Conservation (phyloP, 2,888 invertebrate genomes). For the Unio pictorum region DNA sequence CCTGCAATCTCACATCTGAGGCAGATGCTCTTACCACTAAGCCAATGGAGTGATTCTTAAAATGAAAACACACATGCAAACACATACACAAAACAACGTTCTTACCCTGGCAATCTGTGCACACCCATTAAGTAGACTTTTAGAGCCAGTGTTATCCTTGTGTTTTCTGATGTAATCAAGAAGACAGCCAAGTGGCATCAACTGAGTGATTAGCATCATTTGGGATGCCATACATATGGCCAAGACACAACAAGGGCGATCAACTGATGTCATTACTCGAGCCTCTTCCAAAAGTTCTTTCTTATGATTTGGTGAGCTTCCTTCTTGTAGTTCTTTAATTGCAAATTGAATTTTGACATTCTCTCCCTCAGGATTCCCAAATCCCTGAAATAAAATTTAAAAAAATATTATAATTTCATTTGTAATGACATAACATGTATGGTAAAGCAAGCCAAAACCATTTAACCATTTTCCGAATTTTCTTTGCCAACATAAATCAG, state of each 20-base stretch:
- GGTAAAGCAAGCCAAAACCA: too few relatives aligned
- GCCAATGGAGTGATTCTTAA: too few relatives aligned
- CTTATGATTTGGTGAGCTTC: constrained; percentile 81
- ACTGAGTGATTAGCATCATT: constrained; percentile 97
- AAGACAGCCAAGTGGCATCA: constrained; percentile 97
- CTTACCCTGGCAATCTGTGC: constrained; percentile 89
- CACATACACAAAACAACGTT: neutral
- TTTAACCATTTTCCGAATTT: too few relatives aligned
- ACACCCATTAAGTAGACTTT: constrained; percentile 95
- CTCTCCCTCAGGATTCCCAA: constrained; percentile 69
- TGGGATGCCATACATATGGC: constrained; percentile 98
- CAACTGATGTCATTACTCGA: constrained; percentile 97
- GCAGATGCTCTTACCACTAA: too few relatives aligned
- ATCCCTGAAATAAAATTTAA: constrained; percentile 53
- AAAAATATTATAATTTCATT: neutral
- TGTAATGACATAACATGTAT: too few relatives aligned
- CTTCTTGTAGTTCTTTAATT: constrained; percentile 95
- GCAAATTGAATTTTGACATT: constrained; percentile 87
- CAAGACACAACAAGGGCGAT: constrained; percentile 93
- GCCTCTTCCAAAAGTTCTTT: constrained; percentile 97
- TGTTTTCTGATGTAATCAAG: constrained; percentile 94
- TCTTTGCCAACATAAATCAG: too few relatives aligned
- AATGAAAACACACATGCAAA: neutral
- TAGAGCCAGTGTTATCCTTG: constrained; percentile 93
- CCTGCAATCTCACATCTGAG: too few relatives aligned